Percentiles rank a stretch among this genome's conserved stretches.
Conservation (phyloP, 2,888 invertebrate species). For the Apotomis capreana region DNA sequence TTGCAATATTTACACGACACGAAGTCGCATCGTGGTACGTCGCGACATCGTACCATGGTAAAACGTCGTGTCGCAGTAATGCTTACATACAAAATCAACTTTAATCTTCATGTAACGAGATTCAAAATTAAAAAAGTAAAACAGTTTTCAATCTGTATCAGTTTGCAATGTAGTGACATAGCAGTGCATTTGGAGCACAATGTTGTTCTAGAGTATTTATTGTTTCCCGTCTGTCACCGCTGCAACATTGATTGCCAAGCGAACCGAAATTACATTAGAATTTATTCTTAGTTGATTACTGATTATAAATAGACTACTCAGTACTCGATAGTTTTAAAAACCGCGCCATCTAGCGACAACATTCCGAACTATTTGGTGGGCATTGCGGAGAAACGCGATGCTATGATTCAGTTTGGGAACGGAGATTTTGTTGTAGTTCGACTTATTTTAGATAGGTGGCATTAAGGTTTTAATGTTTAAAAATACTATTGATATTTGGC, state of each 20-base stretch:
- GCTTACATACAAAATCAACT: too few relatives aligned
- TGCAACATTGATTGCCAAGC: conserved; percentile 52
- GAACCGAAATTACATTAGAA: conserved; percentile 49
- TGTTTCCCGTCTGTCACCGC: conserved; percentile 10
- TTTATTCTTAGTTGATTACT: conserved; percentile 49
- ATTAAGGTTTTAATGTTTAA: not conserved
- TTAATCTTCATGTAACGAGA: too few relatives aligned
- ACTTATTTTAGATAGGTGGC: conserved; percentile 18
- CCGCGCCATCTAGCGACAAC: conserved; percentile 49
- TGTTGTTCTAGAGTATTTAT: conserved; percentile 9
- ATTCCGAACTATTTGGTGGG: conserved; percentile 18
- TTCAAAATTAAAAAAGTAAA: too few relatives aligned
- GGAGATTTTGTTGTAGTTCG: conserved; percentile 17
- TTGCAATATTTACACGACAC: too few relatives aligned
- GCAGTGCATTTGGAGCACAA: not conserved
- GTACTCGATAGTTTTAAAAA: conserved; percentile 7
- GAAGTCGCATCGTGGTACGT: too few relatives aligned
- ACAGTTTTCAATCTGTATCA: not conserved
- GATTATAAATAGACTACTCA: conserved; percentile 38
- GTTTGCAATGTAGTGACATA: not conserved
- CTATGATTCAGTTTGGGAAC: not conserved
- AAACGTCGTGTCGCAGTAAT: too few relatives aligned
- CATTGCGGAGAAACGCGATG: not conserved
- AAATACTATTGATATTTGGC: too few relatives aligned
- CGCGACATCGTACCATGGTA: too few relatives aligned